Conservation (phyloP, 2,888 invertebrate genomes). For the Cataglyphis albicans region DNA sequence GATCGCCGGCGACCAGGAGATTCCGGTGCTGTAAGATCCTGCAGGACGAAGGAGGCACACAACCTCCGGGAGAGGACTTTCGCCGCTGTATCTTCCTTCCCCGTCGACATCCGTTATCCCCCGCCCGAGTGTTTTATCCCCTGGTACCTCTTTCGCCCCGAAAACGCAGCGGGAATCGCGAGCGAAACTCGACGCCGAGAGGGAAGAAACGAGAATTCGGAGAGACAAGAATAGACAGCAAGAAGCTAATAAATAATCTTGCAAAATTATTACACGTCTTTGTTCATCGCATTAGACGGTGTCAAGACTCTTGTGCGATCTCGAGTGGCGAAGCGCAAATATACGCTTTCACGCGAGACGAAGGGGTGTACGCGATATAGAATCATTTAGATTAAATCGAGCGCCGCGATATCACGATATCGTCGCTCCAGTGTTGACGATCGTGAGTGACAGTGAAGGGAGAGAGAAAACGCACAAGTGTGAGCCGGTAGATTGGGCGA, state of each 20-base stretch:
- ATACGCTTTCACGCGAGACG: not conserved
- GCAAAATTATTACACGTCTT: not conserved
- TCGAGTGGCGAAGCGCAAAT: conserved; percentile 21
- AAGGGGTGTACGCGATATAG: not conserved
- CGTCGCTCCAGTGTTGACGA: conserved; percentile 34
- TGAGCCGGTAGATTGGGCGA: not conserved
- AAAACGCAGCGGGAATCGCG: conserved; percentile 43
- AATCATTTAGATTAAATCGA: not conserved
- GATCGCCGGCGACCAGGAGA: conserved; percentile 87
- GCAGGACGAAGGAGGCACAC: conserved; percentile 50
- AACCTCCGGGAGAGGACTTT: conserved; percentile 59
- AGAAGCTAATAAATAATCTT: not conserved
- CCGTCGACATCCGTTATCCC: conserved; percentile 55
- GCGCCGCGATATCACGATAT: conserved; percentile 36
- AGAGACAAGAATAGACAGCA: conserved; percentile 7
- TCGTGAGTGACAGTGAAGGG: conserved; percentile 45
- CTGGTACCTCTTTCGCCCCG: conserved; percentile 33
- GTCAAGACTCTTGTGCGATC: conserved; percentile 19
- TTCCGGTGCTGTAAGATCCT: conserved; percentile 86
- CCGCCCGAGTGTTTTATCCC: conserved; percentile 52
- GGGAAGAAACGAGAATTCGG: conserved; percentile 51
- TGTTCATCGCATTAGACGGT: conserved; percentile 29
- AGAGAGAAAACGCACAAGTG: not conserved
- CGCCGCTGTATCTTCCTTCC: conserved; percentile 62
- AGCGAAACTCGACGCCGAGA: conserved; percentile 32